phyloP scores from a whole-genome alignment of 92 coral and sea anemone species.

The Siderastrea siderea region DNA sequence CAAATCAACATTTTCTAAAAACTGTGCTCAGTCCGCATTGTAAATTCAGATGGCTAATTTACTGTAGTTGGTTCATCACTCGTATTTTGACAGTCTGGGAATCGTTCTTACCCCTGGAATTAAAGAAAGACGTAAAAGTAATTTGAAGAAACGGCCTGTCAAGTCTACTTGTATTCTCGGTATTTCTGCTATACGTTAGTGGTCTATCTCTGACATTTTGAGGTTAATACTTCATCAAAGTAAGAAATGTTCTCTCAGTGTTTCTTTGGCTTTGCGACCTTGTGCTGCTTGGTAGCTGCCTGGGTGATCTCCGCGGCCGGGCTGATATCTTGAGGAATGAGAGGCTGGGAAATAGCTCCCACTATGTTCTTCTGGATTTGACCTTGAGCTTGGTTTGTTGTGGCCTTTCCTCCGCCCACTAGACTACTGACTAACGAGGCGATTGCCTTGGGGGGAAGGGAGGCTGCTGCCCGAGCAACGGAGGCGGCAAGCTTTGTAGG shows the following conservation, averaged over 20 bases:
- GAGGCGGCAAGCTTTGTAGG: constrained; percentile 23
- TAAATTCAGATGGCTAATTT: neutral
- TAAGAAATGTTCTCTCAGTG: neutral
- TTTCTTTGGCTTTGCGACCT: constrained; percentile 29
- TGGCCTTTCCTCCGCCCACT: constrained; percentile 9
- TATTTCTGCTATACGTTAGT: neutral
- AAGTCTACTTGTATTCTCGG: neutral
- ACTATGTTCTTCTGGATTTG: constrained; percentile 42
- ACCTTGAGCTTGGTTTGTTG: constrained; percentile 32
- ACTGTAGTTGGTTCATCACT: neutral
- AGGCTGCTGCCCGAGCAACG: constrained; percentile 29
- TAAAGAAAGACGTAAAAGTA: neutral
- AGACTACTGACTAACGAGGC: constrained; percentile 34
- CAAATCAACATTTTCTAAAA: neutral
- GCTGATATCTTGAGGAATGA: constrained; percentile 30
- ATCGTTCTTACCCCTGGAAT: neutral
- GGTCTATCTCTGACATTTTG: neutral
- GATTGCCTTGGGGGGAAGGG: constrained; percentile 48
- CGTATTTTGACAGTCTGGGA: neutral
- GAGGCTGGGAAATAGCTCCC: constrained; percentile 26
- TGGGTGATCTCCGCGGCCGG: constrained; percentile 24
- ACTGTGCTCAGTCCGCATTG: neutral
- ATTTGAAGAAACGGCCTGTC: neutral
- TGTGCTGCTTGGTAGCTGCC: constrained; percentile 18
- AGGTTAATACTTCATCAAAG: neutral